Conservation (phyloP, 1,140 invertebrate genomes). For the Leptopilina clavipes region DNA sequence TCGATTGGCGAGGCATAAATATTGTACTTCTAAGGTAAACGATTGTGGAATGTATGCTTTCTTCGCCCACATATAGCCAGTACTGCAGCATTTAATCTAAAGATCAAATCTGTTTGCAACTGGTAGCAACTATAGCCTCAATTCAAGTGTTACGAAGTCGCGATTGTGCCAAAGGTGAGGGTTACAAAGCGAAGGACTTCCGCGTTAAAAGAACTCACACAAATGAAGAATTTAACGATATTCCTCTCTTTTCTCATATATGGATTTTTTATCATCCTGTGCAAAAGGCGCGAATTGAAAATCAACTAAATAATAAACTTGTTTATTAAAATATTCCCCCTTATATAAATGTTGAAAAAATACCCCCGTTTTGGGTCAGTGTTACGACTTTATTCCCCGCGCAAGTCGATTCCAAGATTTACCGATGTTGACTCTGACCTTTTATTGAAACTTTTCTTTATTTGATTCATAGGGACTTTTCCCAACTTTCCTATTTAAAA, state of each 20-base stretch:
- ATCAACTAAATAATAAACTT: background rate
- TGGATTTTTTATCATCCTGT: background rate
- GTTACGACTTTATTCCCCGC: background rate
- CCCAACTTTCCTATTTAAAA: background rate
- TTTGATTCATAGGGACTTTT: background rate
- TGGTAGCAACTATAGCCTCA: background rate
- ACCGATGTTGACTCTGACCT: background rate
- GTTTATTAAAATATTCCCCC: background rate
- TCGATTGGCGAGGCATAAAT: background rate
- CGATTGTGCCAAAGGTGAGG: conserved; percentile 12
- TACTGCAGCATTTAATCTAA: background rate
- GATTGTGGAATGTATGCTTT: background rate
- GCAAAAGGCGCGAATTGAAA: background rate
- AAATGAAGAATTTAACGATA: background rate
- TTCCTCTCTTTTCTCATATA: background rate
- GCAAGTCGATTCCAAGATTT: background rate
- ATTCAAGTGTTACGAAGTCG: conserved; percentile 1
- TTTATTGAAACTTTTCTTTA: background rate
- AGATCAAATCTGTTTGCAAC: background rate
- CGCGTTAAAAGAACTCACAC: background rate
- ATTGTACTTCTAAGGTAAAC: background rate
- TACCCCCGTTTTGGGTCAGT: background rate
- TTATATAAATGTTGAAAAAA: background rate
- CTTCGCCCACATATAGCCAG: background rate
- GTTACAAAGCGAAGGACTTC: conserved; percentile 17